A percentile compares a stretch with the other conserved stretches of the same genome.
Evolutionary conservation across 2,888 invertebrate species (phyloP).

Genomic region (Drosophila merina): DNA sequence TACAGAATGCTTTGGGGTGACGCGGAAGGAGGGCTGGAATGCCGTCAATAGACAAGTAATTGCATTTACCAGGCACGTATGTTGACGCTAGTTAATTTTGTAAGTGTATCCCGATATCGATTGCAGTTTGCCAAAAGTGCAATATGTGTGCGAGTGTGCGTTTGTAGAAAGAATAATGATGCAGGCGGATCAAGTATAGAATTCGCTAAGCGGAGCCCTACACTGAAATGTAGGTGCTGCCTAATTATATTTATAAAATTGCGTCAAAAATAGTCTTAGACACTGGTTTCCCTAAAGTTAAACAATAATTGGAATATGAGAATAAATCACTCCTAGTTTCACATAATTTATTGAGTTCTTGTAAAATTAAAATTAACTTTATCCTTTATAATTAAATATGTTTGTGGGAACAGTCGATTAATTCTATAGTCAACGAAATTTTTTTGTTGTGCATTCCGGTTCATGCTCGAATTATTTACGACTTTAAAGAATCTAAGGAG

Average conservation of each 20-base stretch:
- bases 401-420: no score
- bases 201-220: not conserved
- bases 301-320: no score
- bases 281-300: no score
- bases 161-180: slow-evolving; percentile 25
- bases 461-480: slow-evolving; percentile 49
- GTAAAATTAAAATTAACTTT: no score
- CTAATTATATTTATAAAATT: not conserved
- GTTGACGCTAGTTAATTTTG: slow-evolving; percentile 80
- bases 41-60: slow-evolving; percentile 75
- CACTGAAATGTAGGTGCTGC: not conserved
- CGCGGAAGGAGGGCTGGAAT: slow-evolving; percentile 1
- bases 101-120: slow-evolving; percentile 79
- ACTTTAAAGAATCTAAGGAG: slow-evolving; percentile 32
- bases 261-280: no score
- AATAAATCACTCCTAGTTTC: no score
- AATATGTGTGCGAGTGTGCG: not conserved
- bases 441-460: slow-evolving; percentile 7
- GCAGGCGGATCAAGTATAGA: slow-evolving; percentile 6
- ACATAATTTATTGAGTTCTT: no score
- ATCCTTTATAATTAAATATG: no score
- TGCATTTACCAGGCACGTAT: slow-evolving; percentile 78
- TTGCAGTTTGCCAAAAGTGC: slow-evolving; percentile 53
- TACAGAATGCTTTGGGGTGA: slow-evolving; percentile 1
- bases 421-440: not conserved